Evolutionary conservation across 2,113 vertebrate genomes (phyloP).

Genomic region (Noturus placidus): DNA sequence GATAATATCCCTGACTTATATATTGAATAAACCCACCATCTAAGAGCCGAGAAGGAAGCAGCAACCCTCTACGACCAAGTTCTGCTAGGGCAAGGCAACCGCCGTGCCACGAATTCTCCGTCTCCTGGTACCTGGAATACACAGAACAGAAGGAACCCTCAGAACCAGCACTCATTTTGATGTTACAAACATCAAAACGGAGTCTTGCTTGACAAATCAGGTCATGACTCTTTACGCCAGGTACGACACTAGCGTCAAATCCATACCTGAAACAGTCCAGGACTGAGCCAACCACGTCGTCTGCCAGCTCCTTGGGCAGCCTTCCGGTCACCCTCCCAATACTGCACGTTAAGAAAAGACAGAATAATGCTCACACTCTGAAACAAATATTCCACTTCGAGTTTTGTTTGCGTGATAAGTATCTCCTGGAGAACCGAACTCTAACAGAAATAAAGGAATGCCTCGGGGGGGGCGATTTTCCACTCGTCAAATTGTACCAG

Average conservation of each 20-base stretch:
- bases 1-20: not conserved
- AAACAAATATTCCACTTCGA: not conserved
- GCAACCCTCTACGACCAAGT: conserved; percentile 87
- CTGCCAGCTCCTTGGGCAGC: conserved; percentile 89
- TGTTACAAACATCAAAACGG: not conserved
- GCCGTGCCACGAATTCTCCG: conserved; percentile 90
- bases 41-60: conserved; percentile 85
- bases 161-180: not conserved
- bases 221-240: not conserved
- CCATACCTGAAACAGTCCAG: conserved; percentile 91
- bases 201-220: not conserved
- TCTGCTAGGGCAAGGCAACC: conserved; percentile 94
- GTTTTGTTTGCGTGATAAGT: too few species aligned
- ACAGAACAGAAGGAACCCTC: not conserved
- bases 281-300: conserved; percentile 93
- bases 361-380: not conserved
- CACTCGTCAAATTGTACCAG: not conserved
- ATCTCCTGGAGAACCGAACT: not conserved
- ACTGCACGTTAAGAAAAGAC: conserved; percentile 64
- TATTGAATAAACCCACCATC: conserved; percentile 76
- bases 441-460: not conserved
- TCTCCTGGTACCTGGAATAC: conserved; percentile 88
- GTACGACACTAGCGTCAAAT: not conserved
- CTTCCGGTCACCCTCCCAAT: conserved; percentile 91
- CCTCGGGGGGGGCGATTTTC: not conserved